phyloP scores from a whole-genome alignment of 2,888 invertebrate genomes.

The Globia sparganii region DNA sequence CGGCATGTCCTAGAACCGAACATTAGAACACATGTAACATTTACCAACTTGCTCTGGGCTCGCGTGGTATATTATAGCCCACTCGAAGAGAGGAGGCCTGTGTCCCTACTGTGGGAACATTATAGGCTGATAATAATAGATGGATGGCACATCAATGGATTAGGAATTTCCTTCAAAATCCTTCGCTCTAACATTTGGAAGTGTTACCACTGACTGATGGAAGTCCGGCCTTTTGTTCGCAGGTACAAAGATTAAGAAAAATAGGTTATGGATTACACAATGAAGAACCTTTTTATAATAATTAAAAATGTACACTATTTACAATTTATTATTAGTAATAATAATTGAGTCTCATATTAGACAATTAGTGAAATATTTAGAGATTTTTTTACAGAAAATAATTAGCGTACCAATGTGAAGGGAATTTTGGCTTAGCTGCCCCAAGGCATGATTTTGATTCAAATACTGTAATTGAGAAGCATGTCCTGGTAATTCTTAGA shows the following conservation, averaged over 20 bases:
- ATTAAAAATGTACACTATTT: slow-evolving; percentile 45
- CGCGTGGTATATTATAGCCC: background rate
- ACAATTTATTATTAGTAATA: slow-evolving; percentile 26
- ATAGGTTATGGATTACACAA: background rate
- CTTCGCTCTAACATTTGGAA: background rate
- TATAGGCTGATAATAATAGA: background rate
- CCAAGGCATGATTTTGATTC: background rate
- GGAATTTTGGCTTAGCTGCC: background rate
- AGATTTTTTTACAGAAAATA: background rate
- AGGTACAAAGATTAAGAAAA: background rate
- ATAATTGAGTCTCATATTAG: slow-evolving; percentile 12
- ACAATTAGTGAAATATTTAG: background rate
- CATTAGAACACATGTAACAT: background rate
- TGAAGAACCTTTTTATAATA: background rate
- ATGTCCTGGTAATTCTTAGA: background rate
- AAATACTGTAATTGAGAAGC: background rate
- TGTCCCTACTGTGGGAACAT: background rate
- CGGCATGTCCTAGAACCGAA: background rate
- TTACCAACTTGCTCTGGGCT: no score
- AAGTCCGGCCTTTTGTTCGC: no score
- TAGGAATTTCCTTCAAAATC: background rate
- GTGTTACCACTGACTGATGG: background rate
- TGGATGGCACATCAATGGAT: background rate
- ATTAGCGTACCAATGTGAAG: background rate
- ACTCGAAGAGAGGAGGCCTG: background rate